Percentiles rank a stretch among this genome's conserved stretches.
Evolutionary conservation across 2,888 invertebrate species (phyloP).

Genomic region (Hybos culiciformis): DNA sequence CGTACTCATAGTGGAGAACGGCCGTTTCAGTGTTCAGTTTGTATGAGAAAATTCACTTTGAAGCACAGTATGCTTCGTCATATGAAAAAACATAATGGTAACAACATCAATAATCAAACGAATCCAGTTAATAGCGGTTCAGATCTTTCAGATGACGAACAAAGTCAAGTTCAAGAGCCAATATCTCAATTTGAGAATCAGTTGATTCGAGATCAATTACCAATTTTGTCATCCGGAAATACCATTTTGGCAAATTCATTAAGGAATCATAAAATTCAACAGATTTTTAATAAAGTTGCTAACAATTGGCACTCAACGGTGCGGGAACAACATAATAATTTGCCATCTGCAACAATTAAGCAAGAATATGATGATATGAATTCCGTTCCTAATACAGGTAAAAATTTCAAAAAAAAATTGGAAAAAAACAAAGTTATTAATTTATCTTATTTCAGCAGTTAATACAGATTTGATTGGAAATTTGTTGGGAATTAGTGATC

Average conservation of each 20-base stretch:
- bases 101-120: conserved; percentile 36
- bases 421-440: neutral
- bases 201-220: too few relatives aligned
- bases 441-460: conserved; percentile 8
- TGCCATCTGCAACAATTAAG: too few relatives aligned
- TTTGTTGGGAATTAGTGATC: conserved; percentile 74
- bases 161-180: conserved; percentile 15
- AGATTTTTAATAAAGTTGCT: conserved; percentile 28
- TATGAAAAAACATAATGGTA: conserved; percentile 70
- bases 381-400: conserved; percentile 6
- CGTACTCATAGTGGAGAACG: conserved; percentile 84
- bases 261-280: conserved; percentile 28
- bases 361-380: conserved; percentile 11
- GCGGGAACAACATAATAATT: conserved; percentile 26
- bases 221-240: too few relatives aligned
- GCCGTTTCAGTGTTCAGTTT: conserved; percentile 84
- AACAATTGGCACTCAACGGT: conserved; percentile 28
- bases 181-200: too few relatives aligned
- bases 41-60: conserved; percentile 73
- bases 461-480: conserved; percentile 74
- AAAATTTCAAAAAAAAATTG: neutral
- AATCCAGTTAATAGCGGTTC: conserved; percentile 27
- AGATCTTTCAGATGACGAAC: conserved; percentile 35
- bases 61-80: conserved; percentile 93
- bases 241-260: conserved; percentile 11